These are phyloP conservation scores for Dipodomys stephensi DNA, from an alignment of 2,113 vertebrate genomes.

Conservation along the genomic window DNA sequence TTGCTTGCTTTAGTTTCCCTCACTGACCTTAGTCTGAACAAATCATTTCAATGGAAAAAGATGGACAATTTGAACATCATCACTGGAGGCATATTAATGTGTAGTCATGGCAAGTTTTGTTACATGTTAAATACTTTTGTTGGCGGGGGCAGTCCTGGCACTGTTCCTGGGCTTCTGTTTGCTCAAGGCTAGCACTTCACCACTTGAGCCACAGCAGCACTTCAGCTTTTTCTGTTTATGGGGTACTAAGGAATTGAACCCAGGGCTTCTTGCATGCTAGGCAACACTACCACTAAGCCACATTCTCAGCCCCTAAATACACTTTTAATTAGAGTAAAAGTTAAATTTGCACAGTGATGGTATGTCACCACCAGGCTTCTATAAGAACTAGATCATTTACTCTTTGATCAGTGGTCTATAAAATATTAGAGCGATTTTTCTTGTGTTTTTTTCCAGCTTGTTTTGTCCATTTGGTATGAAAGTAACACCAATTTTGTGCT, in stretches of 20 bases:
- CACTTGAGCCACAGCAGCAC: too few species aligned
- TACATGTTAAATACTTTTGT: neutral
- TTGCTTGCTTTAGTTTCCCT: constrained; percentile 32
- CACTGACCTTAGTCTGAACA: neutral
- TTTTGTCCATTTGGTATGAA: too few species aligned
- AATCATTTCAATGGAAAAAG: constrained; percentile 13
- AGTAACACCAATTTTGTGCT: too few species aligned
- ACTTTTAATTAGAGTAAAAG: constrained; percentile 23
- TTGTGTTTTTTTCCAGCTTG: too few species aligned
- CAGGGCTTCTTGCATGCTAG: too few species aligned
- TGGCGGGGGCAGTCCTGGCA: too few species aligned
- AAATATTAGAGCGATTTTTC: neutral
- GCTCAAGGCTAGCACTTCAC: too few species aligned
- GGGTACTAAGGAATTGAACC: too few species aligned
- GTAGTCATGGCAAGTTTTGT: neutral
- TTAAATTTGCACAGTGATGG: neutral
- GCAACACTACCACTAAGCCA: too few species aligned
- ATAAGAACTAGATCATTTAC: neutral
- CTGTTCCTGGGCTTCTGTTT: too few species aligned
- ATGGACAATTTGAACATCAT: constrained; percentile 14
- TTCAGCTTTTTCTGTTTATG: too few species aligned
- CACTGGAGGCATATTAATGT: neutral
- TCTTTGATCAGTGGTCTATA: constrained; percentile 2
- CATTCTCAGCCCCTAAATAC: neutral
- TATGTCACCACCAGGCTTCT: neutral